A percentile compares a stretch with the other conserved stretches of the same genome.
phyloP scores from a whole-genome alignment of 2,888 invertebrate species.

The Diaphora mendica region DNA sequence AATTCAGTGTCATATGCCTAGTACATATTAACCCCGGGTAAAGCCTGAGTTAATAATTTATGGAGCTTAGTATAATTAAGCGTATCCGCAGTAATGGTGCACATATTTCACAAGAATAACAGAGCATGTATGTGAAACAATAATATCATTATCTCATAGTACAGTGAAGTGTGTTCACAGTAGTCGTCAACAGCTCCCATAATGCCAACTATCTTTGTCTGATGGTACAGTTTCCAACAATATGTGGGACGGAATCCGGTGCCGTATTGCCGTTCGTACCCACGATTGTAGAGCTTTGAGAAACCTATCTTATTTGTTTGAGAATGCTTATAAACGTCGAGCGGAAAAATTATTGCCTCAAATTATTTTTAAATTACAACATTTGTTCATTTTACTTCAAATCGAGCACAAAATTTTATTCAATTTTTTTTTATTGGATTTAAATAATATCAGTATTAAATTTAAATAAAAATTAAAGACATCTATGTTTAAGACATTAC shows the following conservation, averaged over 20 bases:
- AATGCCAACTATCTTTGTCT: slow-evolving; percentile 55
- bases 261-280: slow-evolving; percentile 54
- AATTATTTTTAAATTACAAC: background rate
- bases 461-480: no score
- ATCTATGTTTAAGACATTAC: no score
- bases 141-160: slow-evolving; percentile 41
- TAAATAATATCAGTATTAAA: no score
- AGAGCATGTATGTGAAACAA: slow-evolving; percentile 27
- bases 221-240: slow-evolving; percentile 58
- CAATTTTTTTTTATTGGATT: no score
- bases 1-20: background rate
- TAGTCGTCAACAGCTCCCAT: slow-evolving; percentile 49
- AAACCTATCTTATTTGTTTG: slow-evolving; percentile 33
- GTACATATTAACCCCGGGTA: background rate
- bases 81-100: slow-evolving; percentile 13
- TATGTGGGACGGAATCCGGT: slow-evolving; percentile 58
- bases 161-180: slow-evolving; percentile 17
- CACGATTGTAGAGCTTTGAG: slow-evolving; percentile 41
- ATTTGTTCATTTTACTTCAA: background rate
- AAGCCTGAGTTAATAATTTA: background rate
- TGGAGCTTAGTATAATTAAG: slow-evolving; percentile 23
- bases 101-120: slow-evolving; percentile 19
- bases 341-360: background rate
- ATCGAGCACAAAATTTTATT: background rate
- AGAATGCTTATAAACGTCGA: background rate